These are phyloP conservation scores for Synanthedon andrenaeformis DNA, from an alignment of 2,888 invertebrate genomes.

Conservation along the genomic window DNA sequence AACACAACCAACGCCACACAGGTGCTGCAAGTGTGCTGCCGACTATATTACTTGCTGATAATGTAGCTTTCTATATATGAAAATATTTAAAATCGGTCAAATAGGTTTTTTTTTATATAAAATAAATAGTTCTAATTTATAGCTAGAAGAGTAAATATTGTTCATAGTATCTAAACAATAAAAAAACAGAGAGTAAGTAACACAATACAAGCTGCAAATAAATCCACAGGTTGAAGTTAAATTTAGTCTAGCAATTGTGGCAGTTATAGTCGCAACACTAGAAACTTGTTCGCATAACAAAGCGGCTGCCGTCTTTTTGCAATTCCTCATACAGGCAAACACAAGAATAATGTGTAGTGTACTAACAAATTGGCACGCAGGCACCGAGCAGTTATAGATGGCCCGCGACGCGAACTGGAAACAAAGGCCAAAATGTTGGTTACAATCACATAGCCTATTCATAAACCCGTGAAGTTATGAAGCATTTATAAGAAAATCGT, in stretches of 20 bases:
- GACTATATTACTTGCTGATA: no score
- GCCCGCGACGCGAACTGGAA: constrained; percentile 42
- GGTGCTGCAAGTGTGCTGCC: no score
- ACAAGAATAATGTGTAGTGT: constrained; percentile 28
- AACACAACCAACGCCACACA: no score
- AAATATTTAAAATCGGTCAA: no score
- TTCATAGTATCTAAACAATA: no score
- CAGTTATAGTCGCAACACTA: not conserved
- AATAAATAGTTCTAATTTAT: no score
- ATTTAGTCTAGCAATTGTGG: not conserved
- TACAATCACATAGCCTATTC: constrained; percentile 59
- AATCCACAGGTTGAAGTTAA: not conserved
- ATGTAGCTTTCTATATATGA: no score
- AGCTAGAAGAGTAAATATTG: no score
- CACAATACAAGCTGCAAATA: no score
- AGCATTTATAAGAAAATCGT: constrained; percentile 2
- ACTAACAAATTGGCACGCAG: constrained; percentile 50
- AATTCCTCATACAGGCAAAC: not conserved
- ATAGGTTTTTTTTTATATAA: no score
- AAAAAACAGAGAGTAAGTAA: no score
- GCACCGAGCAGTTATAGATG: constrained; percentile 54
- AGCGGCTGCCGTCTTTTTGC: not conserved
- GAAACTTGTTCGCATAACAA: not conserved
- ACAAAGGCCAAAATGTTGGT: constrained; percentile 59
- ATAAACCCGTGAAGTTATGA: constrained; percentile 33